Evolutionary conservation across 2,113 vertebrate species (phyloP), one percentile per base, ranked within the genome.

Genomic region (Chamaetylas fuelleborni): DNA sequence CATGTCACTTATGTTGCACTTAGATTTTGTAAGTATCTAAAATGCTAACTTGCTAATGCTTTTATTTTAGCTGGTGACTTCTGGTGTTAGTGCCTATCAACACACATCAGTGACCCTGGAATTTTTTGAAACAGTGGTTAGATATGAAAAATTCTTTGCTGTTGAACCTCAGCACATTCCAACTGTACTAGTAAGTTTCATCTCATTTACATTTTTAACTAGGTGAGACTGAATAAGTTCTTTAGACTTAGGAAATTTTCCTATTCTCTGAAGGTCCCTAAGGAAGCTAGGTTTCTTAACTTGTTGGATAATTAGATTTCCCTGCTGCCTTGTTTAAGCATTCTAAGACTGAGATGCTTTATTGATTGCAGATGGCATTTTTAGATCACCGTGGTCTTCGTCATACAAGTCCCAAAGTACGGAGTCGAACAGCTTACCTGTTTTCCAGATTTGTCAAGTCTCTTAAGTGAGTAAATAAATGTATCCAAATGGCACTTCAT

Each of bases 381-480:
- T 98, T 99, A 97, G 99, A 99, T 98, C 99, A 99, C 18, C 97
- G 99, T 84, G 99, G 99, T 70, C 98, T 99, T 97, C 99, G 99
- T 62, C 98, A 99, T 98, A 97, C 97, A 88, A 99, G 98, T 96
- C 98, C 99, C 3, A 99, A 99, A 98, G 99, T 99, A 33, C 98
- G 99, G 90, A 99, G 99, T 97, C 97, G 99, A 95, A 98, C 98
- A 29, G 98, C 99, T 34, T 99, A 99, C 96, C 98, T 99, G 36
- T 99, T 99, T 93, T 99, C 99, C 93, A 98, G 99, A 97, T 99
- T 99, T 98, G 98, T 99, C 96, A 99, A 99, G 96, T 99, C 99
- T 24, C 97, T 99, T 80, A 99, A 99, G 99, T 99, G 97, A 99
- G 99, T 99, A 67, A 47, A 80, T 31, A 76, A 54, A 78, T 58